These are phyloP conservation scores for Rhynchonycteris naso DNA, from an alignment of 2,797 vertebrate genomes.

Conservation along the genomic window DNA sequence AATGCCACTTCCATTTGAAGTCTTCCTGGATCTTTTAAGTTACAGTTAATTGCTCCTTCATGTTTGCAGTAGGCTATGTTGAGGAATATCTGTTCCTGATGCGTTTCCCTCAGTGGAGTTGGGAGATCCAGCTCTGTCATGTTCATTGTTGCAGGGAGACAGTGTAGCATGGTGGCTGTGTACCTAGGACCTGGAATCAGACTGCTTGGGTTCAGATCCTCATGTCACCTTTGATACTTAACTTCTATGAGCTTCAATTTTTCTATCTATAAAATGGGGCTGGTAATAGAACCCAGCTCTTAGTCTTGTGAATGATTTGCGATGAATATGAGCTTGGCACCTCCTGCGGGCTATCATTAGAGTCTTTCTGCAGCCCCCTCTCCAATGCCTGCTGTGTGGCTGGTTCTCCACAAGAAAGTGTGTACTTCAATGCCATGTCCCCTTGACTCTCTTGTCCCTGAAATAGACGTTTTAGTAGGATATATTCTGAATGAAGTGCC, in stretches of 20 bases:
- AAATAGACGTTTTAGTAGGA: neutral
- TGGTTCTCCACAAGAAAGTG: neutral
- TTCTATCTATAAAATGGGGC: neutral
- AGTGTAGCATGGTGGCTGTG: accelerated
- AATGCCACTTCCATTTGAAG: neutral
- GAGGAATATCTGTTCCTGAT: neutral
- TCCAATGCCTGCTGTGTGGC: neutral
- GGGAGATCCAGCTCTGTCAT: neutral
- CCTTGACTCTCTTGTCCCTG: neutral
- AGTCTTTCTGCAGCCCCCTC: neutral
- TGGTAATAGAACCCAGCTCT: neutral
- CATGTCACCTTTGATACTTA: neutral
- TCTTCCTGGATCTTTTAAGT: neutral
- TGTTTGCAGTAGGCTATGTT: neutral
- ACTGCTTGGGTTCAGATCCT: neutral
- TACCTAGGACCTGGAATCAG: neutral
- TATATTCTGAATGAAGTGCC: neutral
- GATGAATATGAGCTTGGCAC: neutral
- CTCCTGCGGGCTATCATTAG: neutral
- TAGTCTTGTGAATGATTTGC: neutral
- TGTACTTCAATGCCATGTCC: neutral
- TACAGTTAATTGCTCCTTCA: neutral
- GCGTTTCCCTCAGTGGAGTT: neutral
- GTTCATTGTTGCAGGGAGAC: neutral
- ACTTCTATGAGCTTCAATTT: neutral